Base-by-base conservation (phyloP, 2,888 invertebrate species). In the Agonopterix arenella region DNA sequence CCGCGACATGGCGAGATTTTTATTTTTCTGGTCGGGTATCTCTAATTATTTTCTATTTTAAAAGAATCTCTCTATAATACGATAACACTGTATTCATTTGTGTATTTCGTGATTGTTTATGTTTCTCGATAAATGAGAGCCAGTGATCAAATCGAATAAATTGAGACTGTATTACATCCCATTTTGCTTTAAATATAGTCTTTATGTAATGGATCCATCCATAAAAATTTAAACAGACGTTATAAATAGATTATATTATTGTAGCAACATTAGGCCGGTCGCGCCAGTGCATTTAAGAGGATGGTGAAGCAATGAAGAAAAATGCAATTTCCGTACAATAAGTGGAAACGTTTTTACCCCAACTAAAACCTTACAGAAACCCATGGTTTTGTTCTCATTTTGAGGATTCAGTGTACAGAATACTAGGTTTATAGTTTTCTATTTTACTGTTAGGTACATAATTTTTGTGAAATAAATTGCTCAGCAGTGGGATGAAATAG, bases 181-280 rank as follows among this genome's bases (percentile, higher is more conserved):
- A 68, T 68, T 71, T 70, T 72, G 72, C 70, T 76, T 67, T 68
- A 72, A 28, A 61, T 62, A 60, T 69, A 70, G 62, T 67, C 62
- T 64, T 63, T 57, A 59, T 67, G 74, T 75, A 82, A 80, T 77
- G 71, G 77, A 76, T 84, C 84, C 83, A 83, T 84, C 84, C 85
- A 83, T 69, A 64, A 28, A 36, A 36, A 18, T 11, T 36, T 38
- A 66, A 69, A 66, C 70, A 76, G 75, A 78, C 71, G 67, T 68
- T 76, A 28, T 28, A 5, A 28, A 40, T 43, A 79, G 72, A 69
- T 70, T 74, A 65, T 60, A 62, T 61, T 62, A 61, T 10, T 53
- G 37, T 50, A 40, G 44, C 44, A 41, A 42, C 5, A 28, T 28
- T 5, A 28, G 7, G 1, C 5, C 28, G 28, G 28, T 28, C 7